Evolutionary conservation across 2,888 invertebrate species (phyloP).

Genomic region (Notocelia uddmanniana): DNA sequence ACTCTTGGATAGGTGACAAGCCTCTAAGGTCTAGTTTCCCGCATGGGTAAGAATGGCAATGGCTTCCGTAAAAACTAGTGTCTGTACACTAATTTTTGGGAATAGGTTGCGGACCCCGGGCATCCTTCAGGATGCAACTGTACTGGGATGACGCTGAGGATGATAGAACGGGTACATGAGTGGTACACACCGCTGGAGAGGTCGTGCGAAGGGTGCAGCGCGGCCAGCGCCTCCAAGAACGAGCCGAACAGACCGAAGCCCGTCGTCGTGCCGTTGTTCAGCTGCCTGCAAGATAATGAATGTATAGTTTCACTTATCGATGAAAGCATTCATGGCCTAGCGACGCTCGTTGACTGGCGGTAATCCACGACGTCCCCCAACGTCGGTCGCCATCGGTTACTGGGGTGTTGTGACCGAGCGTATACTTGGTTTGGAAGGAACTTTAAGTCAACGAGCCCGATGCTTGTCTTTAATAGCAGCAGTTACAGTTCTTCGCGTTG

Average conservation of each 20-base stretch:
- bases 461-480: neutral
- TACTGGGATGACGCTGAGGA: too few relatives aligned
- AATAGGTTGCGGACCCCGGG: too few relatives aligned
- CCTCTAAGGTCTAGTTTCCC: too few relatives aligned
- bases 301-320: neutral
- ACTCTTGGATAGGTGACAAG: too few relatives aligned
- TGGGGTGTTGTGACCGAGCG: neutral
- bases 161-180: too few relatives aligned
- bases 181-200: conserved; percentile 29
- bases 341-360: neutral
- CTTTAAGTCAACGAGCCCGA: neutral
- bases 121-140: too few relatives aligned
- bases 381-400: neutral
- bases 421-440: neutral
- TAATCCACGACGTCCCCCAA: neutral
- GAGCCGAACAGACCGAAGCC: conserved; percentile 21
- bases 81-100: neutral
- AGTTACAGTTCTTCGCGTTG: too few relatives aligned
- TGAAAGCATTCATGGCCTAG: neutral
- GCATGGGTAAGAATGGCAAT: too few relatives aligned
- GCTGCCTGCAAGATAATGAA: conserved; percentile 14
- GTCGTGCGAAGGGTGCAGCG: conserved; percentile 21
- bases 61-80: too few relatives aligned
- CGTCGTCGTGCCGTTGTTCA: conserved; percentile 28
- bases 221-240: conserved; percentile 29